These are phyloP conservation scores for Caranx melampygus DNA, from an alignment of 2,113 vertebrate species.

Conservation along the genomic window DNA sequence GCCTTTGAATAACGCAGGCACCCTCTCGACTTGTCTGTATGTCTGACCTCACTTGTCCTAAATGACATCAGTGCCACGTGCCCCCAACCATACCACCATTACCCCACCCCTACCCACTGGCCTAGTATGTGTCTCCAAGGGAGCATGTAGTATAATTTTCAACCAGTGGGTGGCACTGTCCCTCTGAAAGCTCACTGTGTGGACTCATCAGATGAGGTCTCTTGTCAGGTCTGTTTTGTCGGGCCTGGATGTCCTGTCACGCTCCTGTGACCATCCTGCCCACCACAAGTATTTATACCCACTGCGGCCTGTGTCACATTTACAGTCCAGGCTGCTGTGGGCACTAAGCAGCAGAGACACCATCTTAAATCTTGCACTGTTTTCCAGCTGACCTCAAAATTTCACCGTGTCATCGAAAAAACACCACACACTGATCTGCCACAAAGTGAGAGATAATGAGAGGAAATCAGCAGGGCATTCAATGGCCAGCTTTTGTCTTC, in stretches of 20 bases:
- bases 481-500: constrained; percentile 16
- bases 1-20: constrained; percentile 45
- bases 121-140: background rate
- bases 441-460: constrained; percentile 47
- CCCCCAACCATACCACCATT: too few species aligned
- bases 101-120: background rate
- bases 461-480: constrained; percentile 43
- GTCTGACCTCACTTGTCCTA: constrained; percentile 51
- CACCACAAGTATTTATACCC: constrained; percentile 67
- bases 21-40: constrained; percentile 23
- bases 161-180: constrained; percentile 70
- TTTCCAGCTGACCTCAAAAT: constrained; percentile 55
- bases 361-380: background rate
- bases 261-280: constrained; percentile 51
- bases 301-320: constrained; percentile 62
- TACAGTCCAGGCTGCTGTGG: constrained; percentile 39
- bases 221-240: constrained; percentile 39
- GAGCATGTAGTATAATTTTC: constrained; percentile 30
- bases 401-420: constrained; percentile 48
- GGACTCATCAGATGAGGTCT: background rate
- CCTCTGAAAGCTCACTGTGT: constrained; percentile 39
- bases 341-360: constrained; percentile 32
- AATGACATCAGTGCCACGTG: constrained; percentile 54
- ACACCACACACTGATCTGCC: constrained; percentile 1
- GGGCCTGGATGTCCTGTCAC: constrained; percentile 19